Conservation (phyloP, 2,888 invertebrate species). For the Eilema griseolum region DNA sequence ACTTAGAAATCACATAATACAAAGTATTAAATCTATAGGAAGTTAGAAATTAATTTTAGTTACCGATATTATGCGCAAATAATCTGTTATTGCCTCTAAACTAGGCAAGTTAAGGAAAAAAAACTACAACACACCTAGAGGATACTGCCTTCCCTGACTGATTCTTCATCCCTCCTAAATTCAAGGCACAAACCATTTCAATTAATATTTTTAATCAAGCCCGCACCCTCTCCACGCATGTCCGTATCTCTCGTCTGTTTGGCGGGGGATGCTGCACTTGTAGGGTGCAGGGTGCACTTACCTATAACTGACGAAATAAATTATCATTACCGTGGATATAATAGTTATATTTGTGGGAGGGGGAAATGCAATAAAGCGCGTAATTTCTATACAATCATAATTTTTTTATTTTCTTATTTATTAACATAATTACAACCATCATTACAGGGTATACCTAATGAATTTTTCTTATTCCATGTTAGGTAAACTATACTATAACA, state of each 20-base stretch:
- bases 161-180: background rate
- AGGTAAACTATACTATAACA: too few relatives aligned
- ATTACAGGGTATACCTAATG: too few relatives aligned
- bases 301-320: background rate
- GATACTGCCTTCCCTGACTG: background rate
- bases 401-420: too few relatives aligned
- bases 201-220: slow-evolving; percentile 1
- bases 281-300: slow-evolving; percentile 2
- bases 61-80: too few relatives aligned
- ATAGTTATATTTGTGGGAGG: slow-evolving; percentile 1
- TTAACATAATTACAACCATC: too few relatives aligned
- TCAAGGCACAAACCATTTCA: background rate
- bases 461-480: too few relatives aligned
- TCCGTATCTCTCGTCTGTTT: background rate
- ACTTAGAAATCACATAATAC: too few relatives aligned
- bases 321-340: background rate
- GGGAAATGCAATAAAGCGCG: background rate
- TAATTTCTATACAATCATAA: background rate
- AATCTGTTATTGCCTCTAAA: too few relatives aligned
- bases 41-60: too few relatives aligned
- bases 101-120: too few relatives aligned
- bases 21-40: too few relatives aligned
- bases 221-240: slow-evolving; percentile 1
- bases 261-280: background rate
- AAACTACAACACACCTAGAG: background rate